Evolutionary conservation across 2,888 invertebrate species (phyloP), one percentile per base, ranked within the genome.

Genomic region (Galeopsomyia nigrocyanea): DNA sequence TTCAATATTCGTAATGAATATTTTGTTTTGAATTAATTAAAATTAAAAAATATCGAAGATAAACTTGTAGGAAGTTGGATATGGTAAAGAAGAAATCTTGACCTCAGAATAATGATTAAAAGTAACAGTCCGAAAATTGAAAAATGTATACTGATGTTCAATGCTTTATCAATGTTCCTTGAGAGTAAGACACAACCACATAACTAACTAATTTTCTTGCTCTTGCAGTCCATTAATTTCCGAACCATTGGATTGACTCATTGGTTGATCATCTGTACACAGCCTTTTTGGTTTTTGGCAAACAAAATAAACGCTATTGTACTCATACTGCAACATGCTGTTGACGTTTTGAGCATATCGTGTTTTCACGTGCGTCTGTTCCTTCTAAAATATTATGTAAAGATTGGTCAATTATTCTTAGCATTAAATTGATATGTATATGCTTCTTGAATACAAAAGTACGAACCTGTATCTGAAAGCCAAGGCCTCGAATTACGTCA

Each of bases 301-400:
- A 1, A 97, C 94, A 86, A 98, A 96, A 87, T 95, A 97, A 0
- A 97, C 93, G 68, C 97, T 97, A 81, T 94, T 92, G 81, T 98
- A 98, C 81, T 95, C 93, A 80, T 96, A 95, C 79, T 95, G 94
- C 80, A 98, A 89, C 97, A 98, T 97, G 0, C 97, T 97, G 74
- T 92, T 90, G 0, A 94, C 92, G 86, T 98, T 98, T 86, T 97
- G 97, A 6, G 97, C 95, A 86, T 98, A 98, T 80, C 94, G 93
- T 51, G 96, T 95, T 81, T 92, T 93, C 0, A 97, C 89, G 16
- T 92, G 92, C 0, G 91, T 92, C 80, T 93, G 88, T 83, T 95
- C 94, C 87, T 93, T 94, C 92, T 94, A 89, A 69, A 88, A 66
- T 22, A 21, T 60, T 64, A 26, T n/a, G 64, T 7, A 63, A 22